Base-by-base conservation (phyloP, 2,888 invertebrate species). In the Drosophila kuntzei region DNA sequence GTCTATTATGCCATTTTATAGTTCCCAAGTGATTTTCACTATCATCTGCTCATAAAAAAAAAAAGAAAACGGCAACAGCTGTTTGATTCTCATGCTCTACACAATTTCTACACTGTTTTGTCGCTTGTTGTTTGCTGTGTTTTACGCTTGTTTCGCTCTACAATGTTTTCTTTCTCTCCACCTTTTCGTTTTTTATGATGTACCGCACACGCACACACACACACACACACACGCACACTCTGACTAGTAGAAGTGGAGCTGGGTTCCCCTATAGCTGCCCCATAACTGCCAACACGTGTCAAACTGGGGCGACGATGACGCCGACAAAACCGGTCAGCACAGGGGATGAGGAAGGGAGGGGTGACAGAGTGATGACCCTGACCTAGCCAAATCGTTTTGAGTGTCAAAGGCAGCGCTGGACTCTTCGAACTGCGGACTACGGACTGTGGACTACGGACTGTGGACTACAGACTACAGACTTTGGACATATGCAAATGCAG, bases 271-370 rank as follows among this genome's bases (percentile, higher is more conserved):
- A 37, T 18, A 27, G 50, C 47, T 70, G 65, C 50, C 65, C 83
- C 83, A 85, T 78, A 83, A 78, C 86, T 85, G 86, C 83, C 86
- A 85, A 72, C 83, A 83, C 83, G 83, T 85, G 86, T 86, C 78
- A 78, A 71, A 80, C 50, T 76, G 54, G 61, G 54, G 71, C 63
- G 61, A 68, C 65, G 57, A 79, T 81, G 81, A 84, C 76, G 73
- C 63, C 76, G 74, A 73, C 66, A 53, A 54, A 69, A 39, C 50
- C 32, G 50, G 50, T 34, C 11, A 29, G 36, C 16, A 11, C 11
- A 16, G n/a, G 11, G 36, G 9, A 46, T 22, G 3, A 18, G 20
- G 27, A 14, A 9, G n/a, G 54, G 16, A 8, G 29, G n/a, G 37
- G 25, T 55, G 59, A 60, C 63, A 50, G 47, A 61, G 68, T 39